Evolutionary conservation across 2,797 vertebrate genomes (phyloP), one percentile per base, ranked within the genome.

Genomic region (Peromyscus eremicus): DNA sequence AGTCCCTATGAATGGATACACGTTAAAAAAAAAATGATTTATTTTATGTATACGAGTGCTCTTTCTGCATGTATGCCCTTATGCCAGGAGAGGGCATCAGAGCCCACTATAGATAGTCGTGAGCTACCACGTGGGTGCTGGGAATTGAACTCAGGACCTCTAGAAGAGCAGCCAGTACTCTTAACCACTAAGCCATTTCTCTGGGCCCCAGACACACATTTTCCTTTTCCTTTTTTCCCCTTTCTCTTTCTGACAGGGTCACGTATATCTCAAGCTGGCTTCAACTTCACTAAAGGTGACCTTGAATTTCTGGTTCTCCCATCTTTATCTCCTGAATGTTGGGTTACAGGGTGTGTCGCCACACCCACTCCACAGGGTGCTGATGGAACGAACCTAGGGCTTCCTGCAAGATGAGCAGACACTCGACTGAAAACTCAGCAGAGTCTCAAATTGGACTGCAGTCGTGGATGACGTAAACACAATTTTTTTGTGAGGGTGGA

Each of bases 1-100:
- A 49, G 34, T 68, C n/a, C n/a, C 68, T 1, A 19, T 13, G 17
- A 4, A 7, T 0, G 11, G 46, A 66, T 1, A 5, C 0, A 13
- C 19, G 1, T 21, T 43, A 5, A 17, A 68, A 21, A 66, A 64
- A 66, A 66, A 29, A 66, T 68, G 68, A 37, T 37, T 70, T n/a
- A 34, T 70, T 70, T 70, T 17, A 70, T n/a, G 34, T n/a, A 9
- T 40, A 43, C 2, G 37, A 40, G 11, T 25, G 0, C 66, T 71
- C 9, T 88, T 73, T 13, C n/a, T 37, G 71, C 71, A 43, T 13
- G 37, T 75, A 75, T 4, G 10, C 71, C 71, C 75, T 73, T 75
- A 40, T 43, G 2, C 37, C 37, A 75, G 37, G 37, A 75, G 71
- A 75, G 71, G 71, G 37, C 71, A 43, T 43, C 37, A 27, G 71